A percentile compares a stretch with the other conserved stretches of the same genome.
Evolutionary conservation across 2,113 vertebrate genomes (phyloP).

Genomic region (Trinectes maculatus): DNA sequence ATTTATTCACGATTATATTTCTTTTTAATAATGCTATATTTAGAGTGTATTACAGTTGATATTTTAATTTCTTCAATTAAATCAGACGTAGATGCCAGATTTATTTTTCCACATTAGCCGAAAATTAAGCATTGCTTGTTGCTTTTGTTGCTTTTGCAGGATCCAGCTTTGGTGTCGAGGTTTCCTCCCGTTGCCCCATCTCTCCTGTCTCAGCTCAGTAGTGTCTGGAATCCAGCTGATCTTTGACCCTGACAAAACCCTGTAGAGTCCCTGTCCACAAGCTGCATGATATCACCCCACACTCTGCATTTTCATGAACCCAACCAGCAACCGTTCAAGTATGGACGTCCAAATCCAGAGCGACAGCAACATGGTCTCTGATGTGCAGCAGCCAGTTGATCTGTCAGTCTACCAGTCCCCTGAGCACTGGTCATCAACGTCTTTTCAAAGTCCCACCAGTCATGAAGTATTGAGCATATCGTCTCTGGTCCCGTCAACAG

Average conservation of each 20-base stretch:
- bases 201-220: not conserved
- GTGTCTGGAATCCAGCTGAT: slow-evolving; percentile 6
- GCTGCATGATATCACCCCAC: not conserved
- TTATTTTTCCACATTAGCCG: too few relatives aligned
- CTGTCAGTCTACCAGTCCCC: slow-evolving; percentile 1
- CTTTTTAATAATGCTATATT: too few relatives aligned
- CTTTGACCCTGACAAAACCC: not conserved
- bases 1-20: too few relatives aligned
- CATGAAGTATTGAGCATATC: slow-evolving; percentile 59
- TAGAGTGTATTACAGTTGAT: too few relatives aligned
- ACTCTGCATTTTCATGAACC: not conserved
- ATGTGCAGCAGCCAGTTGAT: not conserved
- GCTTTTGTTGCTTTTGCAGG: slow-evolving; percentile 39
- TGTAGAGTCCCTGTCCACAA: too few relatives aligned
- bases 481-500: slow-evolving; percentile 55
- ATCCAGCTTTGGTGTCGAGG: not conserved
- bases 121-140: too few relatives aligned
- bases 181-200: not conserved
- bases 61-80: too few relatives aligned
- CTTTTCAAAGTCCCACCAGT: slow-evolving; percentile 30
- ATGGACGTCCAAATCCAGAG: slow-evolving; percentile 31
- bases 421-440: slow-evolving; percentile 31
- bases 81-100: too few relatives aligned
- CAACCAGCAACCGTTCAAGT: not conserved
- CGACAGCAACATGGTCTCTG: not conserved